Evolutionary conservation across 2,797 vertebrate species (phyloP).

Genomic region (Erpetoichthys calabaricus): DNA sequence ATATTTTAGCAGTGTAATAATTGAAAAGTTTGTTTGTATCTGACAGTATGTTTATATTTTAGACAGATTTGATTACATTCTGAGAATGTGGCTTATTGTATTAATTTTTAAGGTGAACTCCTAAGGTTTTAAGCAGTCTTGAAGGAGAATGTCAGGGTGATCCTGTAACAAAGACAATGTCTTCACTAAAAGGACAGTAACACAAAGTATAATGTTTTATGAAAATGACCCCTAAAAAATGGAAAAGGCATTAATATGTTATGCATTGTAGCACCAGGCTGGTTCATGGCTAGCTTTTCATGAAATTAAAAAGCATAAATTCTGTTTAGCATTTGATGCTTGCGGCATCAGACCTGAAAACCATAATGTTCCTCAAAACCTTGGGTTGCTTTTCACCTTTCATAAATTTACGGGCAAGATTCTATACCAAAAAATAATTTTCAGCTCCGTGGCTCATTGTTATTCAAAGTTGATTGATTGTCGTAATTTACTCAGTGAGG

Average conservation of each 20-base stretch:
- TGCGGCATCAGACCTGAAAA: constrained; percentile 42
- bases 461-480: constrained; percentile 79
- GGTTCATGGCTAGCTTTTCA: constrained; percentile 72
- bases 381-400: constrained; percentile 83
- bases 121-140: constrained; percentile 26
- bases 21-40: too few relatives aligned
- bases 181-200: constrained; percentile 41
- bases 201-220: constrained; percentile 59
- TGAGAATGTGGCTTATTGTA: not conserved
- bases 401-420: constrained; percentile 79
- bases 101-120: not conserved
- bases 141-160: constrained; percentile 13
- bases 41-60: too few relatives aligned
- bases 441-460: constrained; percentile 74
- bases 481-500: constrained; percentile 69
- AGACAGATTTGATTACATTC: too few relatives aligned
- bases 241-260: constrained; percentile 52
- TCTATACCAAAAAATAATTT: constrained; percentile 79
- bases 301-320: constrained; percentile 98
- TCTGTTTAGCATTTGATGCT: constrained; percentile 75
- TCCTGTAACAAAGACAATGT: constrained; percentile 25
- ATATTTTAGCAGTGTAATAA: too few relatives aligned
- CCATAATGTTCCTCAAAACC: constrained; percentile 54
- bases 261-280: constrained; percentile 80
- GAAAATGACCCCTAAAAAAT: constrained; percentile 64